Base-by-base conservation (phyloP, 2,797 vertebrate species). In the Gymnocypris eckloni region DNA sequence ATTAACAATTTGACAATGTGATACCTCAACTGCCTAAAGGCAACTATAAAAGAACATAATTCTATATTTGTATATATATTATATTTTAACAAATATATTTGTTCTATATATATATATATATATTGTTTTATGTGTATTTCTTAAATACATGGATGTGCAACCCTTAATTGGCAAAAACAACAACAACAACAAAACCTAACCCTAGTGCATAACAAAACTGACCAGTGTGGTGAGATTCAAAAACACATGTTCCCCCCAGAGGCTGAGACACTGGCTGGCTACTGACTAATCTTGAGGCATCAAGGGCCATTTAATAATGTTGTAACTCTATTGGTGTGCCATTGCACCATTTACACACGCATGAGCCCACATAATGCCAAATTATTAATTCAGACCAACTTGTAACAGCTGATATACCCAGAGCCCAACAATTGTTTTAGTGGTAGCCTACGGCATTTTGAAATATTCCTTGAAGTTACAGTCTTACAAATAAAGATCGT, bases 201-300 rank as follows among this genome's bases (percentile, higher is more conserved):
- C 28, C 3, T 37, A 67, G 9, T 11, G 33, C 33, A 39, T 39
- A 66, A 28, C 28, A 16, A 43, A 37, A 70, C 12, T 45, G 43
- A 28, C 18, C 41, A 73, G 11, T 81, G 84, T 81, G 84, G 70
- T 86, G n/a, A 73, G 45, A 64, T 64, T 64, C 25, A 70, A 79
- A 81, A 67, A 70, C 84, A 81, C 56, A 69, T 3, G 11, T 73
- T 7, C 10, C 45, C 69, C 64, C 10, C 15, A 59, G 66, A 85
- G 75, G 56, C 8, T 50, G 61, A 79, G 83, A 79, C 39, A 71
- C n/a, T 45, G 64, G 45, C 16, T 50, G 41, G 33, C 22, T 64
- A 56, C 52, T 70, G 50, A 79, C 22, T 28, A 59, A 81, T 72
- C 48, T 77, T 69, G 61, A 54, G 72, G 72, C 73, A 78, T 43